A percentile compares a stretch with the other conserved stretches of the same genome.
Evolutionary conservation across 2,113 vertebrate genomes (phyloP).

Genomic region (Plecotus auritus): DNA sequence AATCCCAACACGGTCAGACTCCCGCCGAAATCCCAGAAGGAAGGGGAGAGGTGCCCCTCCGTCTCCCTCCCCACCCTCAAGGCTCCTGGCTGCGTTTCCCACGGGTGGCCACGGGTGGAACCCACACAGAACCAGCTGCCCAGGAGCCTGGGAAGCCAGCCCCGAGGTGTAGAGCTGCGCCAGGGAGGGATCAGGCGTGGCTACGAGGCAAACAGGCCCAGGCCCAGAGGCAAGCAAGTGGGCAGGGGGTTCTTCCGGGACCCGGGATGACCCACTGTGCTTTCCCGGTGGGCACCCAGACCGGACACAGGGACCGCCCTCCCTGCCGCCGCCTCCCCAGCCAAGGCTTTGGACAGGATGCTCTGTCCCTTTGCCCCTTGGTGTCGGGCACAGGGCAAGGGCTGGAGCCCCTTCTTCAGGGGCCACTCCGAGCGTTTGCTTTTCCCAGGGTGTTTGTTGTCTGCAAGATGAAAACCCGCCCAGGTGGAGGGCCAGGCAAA

Average conservation of each 20-base stretch:
- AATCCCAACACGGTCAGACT: neutral
- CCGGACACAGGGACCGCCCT: neutral
- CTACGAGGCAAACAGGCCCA: neutral
- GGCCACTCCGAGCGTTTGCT: neutral
- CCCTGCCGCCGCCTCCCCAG: neutral
- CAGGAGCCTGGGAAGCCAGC: neutral
- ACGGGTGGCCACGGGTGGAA: neutral
- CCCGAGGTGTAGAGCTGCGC: neutral
- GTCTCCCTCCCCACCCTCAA: neutral
- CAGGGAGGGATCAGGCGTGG: neutral
- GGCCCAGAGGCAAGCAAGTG: neutral
- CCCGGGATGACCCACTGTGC: neutral
- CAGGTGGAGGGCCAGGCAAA: neutral
- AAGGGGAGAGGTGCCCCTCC: neutral
- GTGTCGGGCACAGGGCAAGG: neutral
- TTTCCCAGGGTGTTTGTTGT: neutral
- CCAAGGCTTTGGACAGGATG: neutral
- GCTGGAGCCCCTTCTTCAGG: neutral
- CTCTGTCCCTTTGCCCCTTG: neutral
- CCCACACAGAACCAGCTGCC: neutral
- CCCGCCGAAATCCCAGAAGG: neutral
- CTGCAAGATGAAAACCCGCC: neutral
- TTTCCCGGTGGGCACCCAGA: neutral
- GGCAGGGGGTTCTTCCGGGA: neutral
- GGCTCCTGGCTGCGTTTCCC: neutral